A percentile compares a stretch with the other conserved stretches of the same genome.
Conservation (phyloP, 2,888 invertebrate species). For the Deilephila porcellus region DNA sequence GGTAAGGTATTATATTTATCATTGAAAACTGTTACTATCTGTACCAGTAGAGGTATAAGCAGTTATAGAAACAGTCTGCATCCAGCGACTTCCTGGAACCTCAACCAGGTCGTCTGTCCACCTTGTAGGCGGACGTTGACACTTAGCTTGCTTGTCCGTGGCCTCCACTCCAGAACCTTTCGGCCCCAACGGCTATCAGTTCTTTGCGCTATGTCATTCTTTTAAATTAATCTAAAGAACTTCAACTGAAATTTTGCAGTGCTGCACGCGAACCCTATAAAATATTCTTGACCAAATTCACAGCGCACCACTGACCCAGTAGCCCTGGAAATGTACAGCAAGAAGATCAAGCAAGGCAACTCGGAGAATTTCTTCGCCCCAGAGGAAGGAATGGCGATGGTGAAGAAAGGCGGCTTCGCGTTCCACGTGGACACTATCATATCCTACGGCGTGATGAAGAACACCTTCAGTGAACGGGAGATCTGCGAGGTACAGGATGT, state of each 20-base stretch:
- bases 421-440: conserved; percentile 88
- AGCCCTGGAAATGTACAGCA: conserved; percentile 84
- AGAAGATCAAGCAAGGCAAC: conserved; percentile 76
- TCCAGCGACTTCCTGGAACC: too few relatives aligned
- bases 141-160: too few relatives aligned
- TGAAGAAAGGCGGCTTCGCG: conserved; percentile 88
- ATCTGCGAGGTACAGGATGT: conserved; percentile 88
- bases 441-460: conserved; percentile 88
- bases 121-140: too few relatives aligned
- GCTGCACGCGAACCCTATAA: too few relatives aligned
- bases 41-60: not conserved
- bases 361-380: conserved; percentile 80
- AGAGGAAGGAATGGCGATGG: conserved; percentile 83
- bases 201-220: too few relatives aligned
- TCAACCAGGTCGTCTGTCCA: too few relatives aligned
- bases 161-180: too few relatives aligned
- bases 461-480: conserved; percentile 86
- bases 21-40: too few relatives aligned
- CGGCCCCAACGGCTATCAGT: too few relatives aligned
- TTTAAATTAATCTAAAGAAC: too few relatives aligned
- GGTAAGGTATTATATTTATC: too few relatives aligned
- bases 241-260: too few relatives aligned
- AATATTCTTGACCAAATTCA: conserved; percentile 35
- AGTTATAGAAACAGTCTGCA: not conserved
- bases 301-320: conserved; percentile 87